Percentiles rank a stretch among this genome's conserved stretches.
phyloP scores from a whole-genome alignment of 2,113 vertebrate genomes.

The Myiagra hebetior region DNA sequence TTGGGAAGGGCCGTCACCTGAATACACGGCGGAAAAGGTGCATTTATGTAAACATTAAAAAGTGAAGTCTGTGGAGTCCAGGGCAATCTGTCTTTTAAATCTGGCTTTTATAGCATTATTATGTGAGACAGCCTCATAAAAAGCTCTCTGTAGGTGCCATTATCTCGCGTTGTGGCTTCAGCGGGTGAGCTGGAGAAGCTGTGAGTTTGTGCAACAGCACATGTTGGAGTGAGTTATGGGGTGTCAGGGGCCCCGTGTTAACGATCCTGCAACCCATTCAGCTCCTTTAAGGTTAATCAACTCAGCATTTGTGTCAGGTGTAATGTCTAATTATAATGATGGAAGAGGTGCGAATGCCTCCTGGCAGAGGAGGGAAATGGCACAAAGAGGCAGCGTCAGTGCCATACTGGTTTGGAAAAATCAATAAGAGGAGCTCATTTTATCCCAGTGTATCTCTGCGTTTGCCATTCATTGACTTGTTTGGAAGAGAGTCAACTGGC shows the following conservation, averaged over 20 bases:
- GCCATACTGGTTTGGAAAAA: constrained; percentile 84
- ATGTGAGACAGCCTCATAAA: constrained; percentile 64
- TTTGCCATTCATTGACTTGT: constrained; percentile 70
- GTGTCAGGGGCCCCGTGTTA: constrained; percentile 76
- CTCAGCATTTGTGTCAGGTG: constrained; percentile 81
- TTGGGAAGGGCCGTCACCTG: background rate
- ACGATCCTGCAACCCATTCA: constrained; percentile 73
- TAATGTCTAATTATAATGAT: constrained; percentile 85
- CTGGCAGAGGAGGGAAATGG: constrained; percentile 75
- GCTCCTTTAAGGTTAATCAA: constrained; percentile 85
- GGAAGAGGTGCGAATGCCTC: constrained; percentile 65
- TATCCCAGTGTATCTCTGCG: constrained; percentile 70
- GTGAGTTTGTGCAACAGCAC: constrained; percentile 73
- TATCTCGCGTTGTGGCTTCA: constrained; percentile 46
- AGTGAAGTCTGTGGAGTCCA: constrained; percentile 63
- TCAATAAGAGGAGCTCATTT: constrained; percentile 81
- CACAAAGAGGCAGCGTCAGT: constrained; percentile 66
- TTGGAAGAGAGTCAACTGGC: constrained; percentile 74
- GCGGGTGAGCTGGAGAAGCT: constrained; percentile 56
- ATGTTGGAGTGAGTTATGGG: constrained; percentile 74
- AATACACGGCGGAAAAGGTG: background rate
- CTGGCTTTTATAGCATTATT: constrained; percentile 61
- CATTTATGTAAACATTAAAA: constrained; percentile 74
- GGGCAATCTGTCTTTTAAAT: constrained; percentile 67
- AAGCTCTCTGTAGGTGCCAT: constrained; percentile 72